Conservation (phyloP, 2,113 vertebrate species). For the Phaethon lepturus region DNA sequence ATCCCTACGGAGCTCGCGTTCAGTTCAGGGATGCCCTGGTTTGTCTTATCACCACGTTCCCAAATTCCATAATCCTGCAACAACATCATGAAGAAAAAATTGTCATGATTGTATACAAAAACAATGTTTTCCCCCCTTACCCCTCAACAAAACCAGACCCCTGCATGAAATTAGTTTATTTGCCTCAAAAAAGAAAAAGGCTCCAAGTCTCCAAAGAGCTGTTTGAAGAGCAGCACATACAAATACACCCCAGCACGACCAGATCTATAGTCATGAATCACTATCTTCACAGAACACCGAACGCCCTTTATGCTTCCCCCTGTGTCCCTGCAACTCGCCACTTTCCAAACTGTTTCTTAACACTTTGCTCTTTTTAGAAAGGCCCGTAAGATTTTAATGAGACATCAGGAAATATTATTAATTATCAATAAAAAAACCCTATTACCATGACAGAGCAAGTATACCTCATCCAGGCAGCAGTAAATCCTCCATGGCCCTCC, state of each 20-base stretch:
- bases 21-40: constrained; percentile 96
- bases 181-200: background rate
- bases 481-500: background rate
- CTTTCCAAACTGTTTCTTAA: background rate
- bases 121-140: accelerated
- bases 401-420: background rate
- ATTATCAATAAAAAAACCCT: background rate
- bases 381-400: background rate
- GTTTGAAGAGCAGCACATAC: background rate
- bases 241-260: background rate
- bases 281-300: background rate
- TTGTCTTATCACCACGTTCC: constrained; percentile 98
- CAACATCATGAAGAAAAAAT: background rate
- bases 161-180: background rate
- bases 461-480: background rate
- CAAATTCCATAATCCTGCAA: constrained; percentile 98
- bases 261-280: background rate
- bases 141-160: background rate
- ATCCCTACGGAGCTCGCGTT: constrained; percentile 98
- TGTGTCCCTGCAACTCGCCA: background rate
- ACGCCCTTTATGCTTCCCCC: background rate
- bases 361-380: background rate
- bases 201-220: background rate
- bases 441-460: background rate
- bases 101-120: background rate